Base-by-base conservation (phyloP, 2,888 invertebrate genomes). In the Andrena chrysosceles region DNA sequence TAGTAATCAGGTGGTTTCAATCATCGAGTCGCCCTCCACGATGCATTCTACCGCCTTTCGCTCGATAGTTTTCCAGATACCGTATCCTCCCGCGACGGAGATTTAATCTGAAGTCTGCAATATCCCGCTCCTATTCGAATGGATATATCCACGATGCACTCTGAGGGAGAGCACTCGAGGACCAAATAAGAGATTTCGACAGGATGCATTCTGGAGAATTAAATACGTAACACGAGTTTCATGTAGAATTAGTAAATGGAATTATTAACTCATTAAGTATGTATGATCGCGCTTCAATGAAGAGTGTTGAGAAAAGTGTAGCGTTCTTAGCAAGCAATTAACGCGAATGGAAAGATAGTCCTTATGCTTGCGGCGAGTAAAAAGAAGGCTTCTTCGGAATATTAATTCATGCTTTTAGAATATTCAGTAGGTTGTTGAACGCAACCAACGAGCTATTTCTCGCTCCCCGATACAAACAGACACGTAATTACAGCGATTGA, bases 401-500 rank as follows among this genome's bases (percentile, higher is more conserved):
- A 42, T 42, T 42, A 42, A 42, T 16, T 16, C 42, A 4, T 4
- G 42, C 4, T 42, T 42, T 16, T 16, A 5, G 16, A 42, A 42
- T 16, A 52, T 20, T 52, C 52, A 20, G 20, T 8, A 20, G 20
- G 20, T 52, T 52, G n/a, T 20, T 20, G n/a, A 20, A 20, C 6
- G 52, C 20, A 7, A 52, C 2, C 52, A 8, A 8, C 54, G 56
- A 16, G 42, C 23, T 67, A 26, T 52, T 75, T 54, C n/a, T 13
- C 35, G 35, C 23, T 13, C n/a, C 31, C 10, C 54, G 67, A 68
- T 63, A 67, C 52, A 62, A 52, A 78, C 54, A 62, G 54, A 68
- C 64, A 16, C 4, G 13, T 42, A 42, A 42, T 70, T 52, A 52
- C 52, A 62, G 23, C 71, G 62, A 80, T 71, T 78, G 79, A 71